Percentiles rank a stretch among this genome's conserved stretches.
phyloP scores from a whole-genome alignment of 2,113 vertebrate genomes.

The Brachionichthys hirsutus region DNA sequence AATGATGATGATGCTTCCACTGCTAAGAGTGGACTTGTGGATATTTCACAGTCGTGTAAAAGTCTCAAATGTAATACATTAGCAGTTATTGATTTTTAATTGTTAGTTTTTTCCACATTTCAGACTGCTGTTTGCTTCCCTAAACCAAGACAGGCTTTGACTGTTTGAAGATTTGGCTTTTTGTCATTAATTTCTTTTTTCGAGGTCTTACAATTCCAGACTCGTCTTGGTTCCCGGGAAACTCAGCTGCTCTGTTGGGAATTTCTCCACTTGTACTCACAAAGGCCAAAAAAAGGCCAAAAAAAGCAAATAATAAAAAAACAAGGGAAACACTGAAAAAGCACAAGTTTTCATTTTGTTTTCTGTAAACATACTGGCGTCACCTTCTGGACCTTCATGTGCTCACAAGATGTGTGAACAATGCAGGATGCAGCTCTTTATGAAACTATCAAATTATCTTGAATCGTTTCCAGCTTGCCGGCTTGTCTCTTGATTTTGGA shows the following conservation, averaged over 20 bases:
- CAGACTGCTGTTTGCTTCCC: background rate
- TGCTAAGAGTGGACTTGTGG: background rate
- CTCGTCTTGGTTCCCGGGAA: slow-evolving; percentile 31
- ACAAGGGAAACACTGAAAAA: no score
- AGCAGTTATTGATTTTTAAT: background rate
- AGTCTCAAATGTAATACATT: background rate
- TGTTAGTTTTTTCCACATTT: background rate
- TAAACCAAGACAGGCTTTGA: background rate
- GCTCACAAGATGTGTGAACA: no score
- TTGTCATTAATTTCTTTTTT: slow-evolving; percentile 21
- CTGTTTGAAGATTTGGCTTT: slow-evolving; percentile 24
- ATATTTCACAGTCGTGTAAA: background rate
- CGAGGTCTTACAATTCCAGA: slow-evolving; percentile 10
- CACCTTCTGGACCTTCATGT: no score
- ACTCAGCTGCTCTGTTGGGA: background rate
- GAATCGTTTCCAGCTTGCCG: no score
- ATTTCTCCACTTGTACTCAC: no score
- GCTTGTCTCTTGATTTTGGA: background rate
- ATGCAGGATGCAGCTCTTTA: no score
- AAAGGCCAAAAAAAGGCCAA: no score
- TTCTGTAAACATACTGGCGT: no score
- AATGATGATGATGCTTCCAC: background rate
- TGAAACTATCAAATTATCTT: no score
- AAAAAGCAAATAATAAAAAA: no score
- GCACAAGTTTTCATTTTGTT: no score